Conservation (phyloP, 2,797 vertebrate species). For the Sylvia borin region DNA sequence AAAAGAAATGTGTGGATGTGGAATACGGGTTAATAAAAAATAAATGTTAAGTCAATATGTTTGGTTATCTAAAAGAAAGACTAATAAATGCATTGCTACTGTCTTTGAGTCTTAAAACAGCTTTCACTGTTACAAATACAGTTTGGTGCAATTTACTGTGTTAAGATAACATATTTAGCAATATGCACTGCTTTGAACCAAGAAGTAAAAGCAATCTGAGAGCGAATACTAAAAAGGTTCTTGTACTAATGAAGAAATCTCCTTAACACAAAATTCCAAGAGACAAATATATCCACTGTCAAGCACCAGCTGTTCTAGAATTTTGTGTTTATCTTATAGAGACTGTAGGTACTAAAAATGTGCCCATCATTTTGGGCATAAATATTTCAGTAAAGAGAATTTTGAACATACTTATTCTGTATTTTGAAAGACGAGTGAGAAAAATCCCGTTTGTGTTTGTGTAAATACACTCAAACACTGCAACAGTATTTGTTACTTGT, state of each 20-base stretch:
- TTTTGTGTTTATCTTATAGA: slow-evolving; percentile 67
- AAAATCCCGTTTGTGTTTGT: not conserved
- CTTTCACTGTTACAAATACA: not conserved
- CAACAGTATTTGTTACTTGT: slow-evolving; percentile 62
- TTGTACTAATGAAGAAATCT: slow-evolving; percentile 67
- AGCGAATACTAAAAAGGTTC: slow-evolving; percentile 66
- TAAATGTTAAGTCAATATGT: not conserved
- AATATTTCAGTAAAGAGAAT: slow-evolving; percentile 72
- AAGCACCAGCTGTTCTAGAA: slow-evolving; percentile 69
- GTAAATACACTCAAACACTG: not conserved
- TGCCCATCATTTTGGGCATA: slow-evolving; percentile 40
- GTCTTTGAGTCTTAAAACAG: not conserved
- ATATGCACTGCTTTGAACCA: slow-evolving; percentile 28
- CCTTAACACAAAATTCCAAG: slow-evolving; percentile 64
- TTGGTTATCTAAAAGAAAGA: not conserved
- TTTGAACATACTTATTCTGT: slow-evolving; percentile 1
- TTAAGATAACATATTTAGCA: slow-evolving; percentile 31
- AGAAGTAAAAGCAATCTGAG: slow-evolving; percentile 61
- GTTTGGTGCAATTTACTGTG: not conserved
- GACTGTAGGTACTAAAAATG: slow-evolving; percentile 54
- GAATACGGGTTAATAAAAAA: not conserved
- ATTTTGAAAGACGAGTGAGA: slow-evolving; percentile 38
- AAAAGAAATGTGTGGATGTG: not conserved
- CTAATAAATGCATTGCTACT: not conserved
- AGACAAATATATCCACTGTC: slow-evolving; percentile 71